Evolutionary conservation across 2,888 invertebrate species (phyloP), one percentile per base, ranked within the genome.

Genomic region (Spodoptera exigua): DNA sequence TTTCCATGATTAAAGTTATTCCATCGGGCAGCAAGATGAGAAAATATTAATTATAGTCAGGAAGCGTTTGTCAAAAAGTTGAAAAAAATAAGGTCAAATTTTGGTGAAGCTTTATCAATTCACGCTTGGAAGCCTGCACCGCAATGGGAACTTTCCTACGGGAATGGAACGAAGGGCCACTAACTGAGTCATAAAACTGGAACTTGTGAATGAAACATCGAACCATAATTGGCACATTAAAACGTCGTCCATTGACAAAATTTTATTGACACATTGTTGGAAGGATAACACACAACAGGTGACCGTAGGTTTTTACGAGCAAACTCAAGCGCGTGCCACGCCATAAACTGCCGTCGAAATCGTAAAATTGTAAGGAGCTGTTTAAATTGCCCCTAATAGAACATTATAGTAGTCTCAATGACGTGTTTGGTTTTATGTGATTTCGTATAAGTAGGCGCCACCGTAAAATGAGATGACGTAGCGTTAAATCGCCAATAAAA

Each of bases 241-340:
- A 90, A 86, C 80, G 83, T 82, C 85, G 83, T 79, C 85, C 90
- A 90, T 90, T 91, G 90, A 89, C 87, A 82, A 87, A 88, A 86
- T 88, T 90, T 89, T 89, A 90, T 90, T 86, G 88, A 85, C 87
- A 87, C 83, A 86, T 85, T 85, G 85, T 84, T 84, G 84, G 74
- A 79, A 83, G 84, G 84, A 85, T 85, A 85, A 82, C 84, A 81
- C 74, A 88, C 91, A 91, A 91, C 93, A 93, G 92, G 92, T 93
- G 93, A 92, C 92, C 90, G 89, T 83, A 86, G 84, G 85, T 90
- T 92, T 89, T 89, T 92, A 92, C 89, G 90, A 89, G 79, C 89
- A 76, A 82, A 85, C 76, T 82, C 75, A 80, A 82, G 84, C 90
- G 86, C 88, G 89, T 89, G 90, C 82, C 84, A 76, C 68, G 80